Evolutionary conservation across 1,140 invertebrate species (phyloP).

Genomic region (Camponotus vicinus): DNA sequence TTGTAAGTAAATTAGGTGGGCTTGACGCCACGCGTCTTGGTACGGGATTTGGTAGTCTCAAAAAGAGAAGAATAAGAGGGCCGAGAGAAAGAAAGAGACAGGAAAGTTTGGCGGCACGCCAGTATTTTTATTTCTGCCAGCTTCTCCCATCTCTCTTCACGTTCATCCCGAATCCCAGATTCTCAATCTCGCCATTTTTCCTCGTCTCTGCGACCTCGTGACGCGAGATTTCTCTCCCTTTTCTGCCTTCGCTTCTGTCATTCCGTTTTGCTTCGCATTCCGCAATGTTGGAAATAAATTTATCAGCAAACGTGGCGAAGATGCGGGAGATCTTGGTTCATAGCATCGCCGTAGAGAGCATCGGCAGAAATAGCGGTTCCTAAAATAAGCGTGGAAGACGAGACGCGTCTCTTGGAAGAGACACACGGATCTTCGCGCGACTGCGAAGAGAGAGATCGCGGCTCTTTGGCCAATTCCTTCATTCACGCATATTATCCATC

Average conservation of each 20-base stretch:
- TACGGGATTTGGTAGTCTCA: conserved; percentile 69
- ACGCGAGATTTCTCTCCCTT: background rate
- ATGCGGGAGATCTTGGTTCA: conserved; percentile 61
- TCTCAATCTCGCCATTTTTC: conserved; percentile 65
- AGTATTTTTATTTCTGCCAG: conserved; percentile 70
- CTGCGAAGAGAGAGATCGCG: conserved; percentile 1
- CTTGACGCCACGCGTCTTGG: conserved; percentile 70
- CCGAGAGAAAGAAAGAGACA: conserved; percentile 33
- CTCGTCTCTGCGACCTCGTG: conserved; percentile 53
- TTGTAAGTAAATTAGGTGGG: conserved; percentile 66
- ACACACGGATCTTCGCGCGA: conserved; percentile 25
- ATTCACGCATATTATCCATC: conserved; percentile 42
- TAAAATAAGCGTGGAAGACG: conserved; percentile 72
- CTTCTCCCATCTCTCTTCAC: conserved; percentile 38
- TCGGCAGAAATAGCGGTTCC: conserved; percentile 68
- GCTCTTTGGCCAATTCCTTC: conserved; percentile 29
- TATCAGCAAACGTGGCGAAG: conserved; percentile 73
- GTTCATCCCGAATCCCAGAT: conserved; percentile 35
- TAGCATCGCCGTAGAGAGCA: conserved; percentile 55
- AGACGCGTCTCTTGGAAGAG: conserved; percentile 60
- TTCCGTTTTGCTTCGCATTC: conserved; percentile 27
- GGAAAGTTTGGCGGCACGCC: conserved; percentile 74
- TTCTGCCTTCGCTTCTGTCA: conserved; percentile 17
- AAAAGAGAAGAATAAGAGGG: conserved; percentile 63
- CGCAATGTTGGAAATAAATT: conserved; percentile 76